phyloP scores from a whole-genome alignment of 2,113 vertebrate genomes.

The Pipa parva region DNA sequence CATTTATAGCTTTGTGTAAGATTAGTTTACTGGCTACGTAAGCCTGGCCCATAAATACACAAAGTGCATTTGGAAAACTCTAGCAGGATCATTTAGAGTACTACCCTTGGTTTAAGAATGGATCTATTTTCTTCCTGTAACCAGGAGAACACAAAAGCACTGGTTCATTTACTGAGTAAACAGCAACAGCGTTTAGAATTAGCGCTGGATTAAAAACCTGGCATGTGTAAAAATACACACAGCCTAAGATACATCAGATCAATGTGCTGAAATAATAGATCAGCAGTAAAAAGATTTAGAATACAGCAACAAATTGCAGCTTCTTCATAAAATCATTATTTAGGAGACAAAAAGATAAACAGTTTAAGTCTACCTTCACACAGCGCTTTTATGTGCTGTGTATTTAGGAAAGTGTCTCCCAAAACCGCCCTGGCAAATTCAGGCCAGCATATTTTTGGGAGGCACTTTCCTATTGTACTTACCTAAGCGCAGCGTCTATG shows the following conservation, averaged over 20 bases:
- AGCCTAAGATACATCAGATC: neutral
- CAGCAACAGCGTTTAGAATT: neutral
- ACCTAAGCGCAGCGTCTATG: no score
- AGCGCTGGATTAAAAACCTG: neutral
- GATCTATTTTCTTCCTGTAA: conserved; percentile 8
- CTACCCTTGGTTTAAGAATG: conserved; percentile 14
- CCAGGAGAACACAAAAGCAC: neutral
- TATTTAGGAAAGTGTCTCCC: no score
- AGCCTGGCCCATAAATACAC: conserved; percentile 6
- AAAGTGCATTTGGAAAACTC: conserved; percentile 10
- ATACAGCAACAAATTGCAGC: neutral
- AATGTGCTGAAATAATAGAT: neutral
- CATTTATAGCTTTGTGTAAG: conserved; percentile 14
- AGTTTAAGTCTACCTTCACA: no score
- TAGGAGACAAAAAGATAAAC: no score
- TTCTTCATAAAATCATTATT: neutral
- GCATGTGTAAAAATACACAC: neutral
- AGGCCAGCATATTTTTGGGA: no score
- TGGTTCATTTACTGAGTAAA: conserved; percentile 32
- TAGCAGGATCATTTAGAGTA: neutral
- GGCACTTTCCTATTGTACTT: no score
- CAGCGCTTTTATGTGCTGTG: no score
- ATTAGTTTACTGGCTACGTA: conserved; percentile 15
- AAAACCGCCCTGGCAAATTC: no score
- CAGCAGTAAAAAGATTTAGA: neutral